Conservation (phyloP, 2,113 vertebrate genomes). For the Scomber japonicus region DNA sequence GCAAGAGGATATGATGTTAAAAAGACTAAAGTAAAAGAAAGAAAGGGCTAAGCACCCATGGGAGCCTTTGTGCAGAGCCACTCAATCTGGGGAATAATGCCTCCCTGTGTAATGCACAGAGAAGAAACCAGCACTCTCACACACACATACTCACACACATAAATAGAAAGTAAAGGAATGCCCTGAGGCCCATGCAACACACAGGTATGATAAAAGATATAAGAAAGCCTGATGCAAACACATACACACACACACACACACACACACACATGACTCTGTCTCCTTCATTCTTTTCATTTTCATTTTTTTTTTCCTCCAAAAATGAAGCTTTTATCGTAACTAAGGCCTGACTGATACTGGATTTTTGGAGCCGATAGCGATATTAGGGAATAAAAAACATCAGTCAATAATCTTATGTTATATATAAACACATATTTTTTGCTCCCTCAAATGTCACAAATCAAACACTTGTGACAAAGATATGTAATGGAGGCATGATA, state of each 20-base stretch:
- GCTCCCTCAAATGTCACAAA: too few relatives aligned
- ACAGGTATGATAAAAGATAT: constrained; percentile 37
- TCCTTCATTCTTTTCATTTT: constrained; percentile 8
- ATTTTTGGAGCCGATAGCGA: too few relatives aligned
- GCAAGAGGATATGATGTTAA: constrained; percentile 27
- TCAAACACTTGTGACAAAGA: too few relatives aligned
- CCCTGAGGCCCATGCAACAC: constrained; percentile 25
- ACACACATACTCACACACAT: constrained; percentile 46
- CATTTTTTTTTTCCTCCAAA: too few relatives aligned
- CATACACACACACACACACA: not conserved
- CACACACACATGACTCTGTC: not conserved
- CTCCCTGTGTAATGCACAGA: constrained; percentile 16
- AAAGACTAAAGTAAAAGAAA: constrained; percentile 3
- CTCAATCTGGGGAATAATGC: constrained; percentile 19
- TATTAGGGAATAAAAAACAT: too few relatives aligned
- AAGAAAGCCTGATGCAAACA: not conserved
- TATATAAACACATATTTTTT: too few relatives aligned
- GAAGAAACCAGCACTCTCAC: constrained; percentile 28
- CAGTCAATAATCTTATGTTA: too few relatives aligned
- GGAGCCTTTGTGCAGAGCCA: constrained; percentile 26
- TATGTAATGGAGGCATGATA: too few relatives aligned
- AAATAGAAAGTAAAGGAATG: constrained; percentile 35
- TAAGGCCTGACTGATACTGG: not conserved
- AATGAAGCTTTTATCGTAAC: not conserved
- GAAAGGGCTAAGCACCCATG: constrained; percentile 26